Evolutionary conservation across 37 sponge, comb jelly and placozoan species (phyloP).

Genomic region (Haliclona indistincta): DNA sequence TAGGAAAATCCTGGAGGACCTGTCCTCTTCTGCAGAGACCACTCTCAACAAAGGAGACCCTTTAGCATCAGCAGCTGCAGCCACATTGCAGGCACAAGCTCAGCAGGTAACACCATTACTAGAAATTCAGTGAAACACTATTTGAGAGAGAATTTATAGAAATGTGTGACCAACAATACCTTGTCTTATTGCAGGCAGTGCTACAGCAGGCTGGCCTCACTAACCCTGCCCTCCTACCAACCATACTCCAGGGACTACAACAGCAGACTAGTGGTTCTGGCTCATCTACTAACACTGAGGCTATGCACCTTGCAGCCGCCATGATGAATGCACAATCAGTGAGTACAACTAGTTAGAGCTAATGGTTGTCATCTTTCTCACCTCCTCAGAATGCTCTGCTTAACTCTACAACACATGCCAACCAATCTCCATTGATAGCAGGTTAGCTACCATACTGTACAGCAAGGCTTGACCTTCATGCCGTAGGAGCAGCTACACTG

Average conservation of each 20-base stretch:
- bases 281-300: not conserved
- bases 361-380: not conserved
- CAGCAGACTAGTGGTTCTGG: conserved; percentile 15
- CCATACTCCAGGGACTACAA: conserved; percentile 39
- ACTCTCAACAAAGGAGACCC: conserved; percentile 19
- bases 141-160: too few relatives aligned
- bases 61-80: conserved; percentile 25
- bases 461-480: not conserved
- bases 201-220: conserved; percentile 32
- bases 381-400: conserved; percentile 10
- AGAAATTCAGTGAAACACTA: too few relatives aligned
- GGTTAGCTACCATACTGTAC: not conserved
- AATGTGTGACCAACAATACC: not conserved
- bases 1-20: conserved; percentile 62
- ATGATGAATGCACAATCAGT: conserved; percentile 56
- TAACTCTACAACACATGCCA: not conserved
- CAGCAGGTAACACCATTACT: too few relatives aligned
- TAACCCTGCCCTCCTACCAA: conserved; percentile 43
- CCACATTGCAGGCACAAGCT: conserved; percentile 27
- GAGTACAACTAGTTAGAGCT: conserved; percentile 2
- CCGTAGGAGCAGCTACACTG: conserved; percentile 35
- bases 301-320: conserved; percentile 21
- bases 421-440: conserved; percentile 20
- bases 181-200: not conserved
- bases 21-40: conserved; percentile 46